Evolutionary conservation across 1,140 invertebrate genomes (phyloP), one percentile per base, ranked within the genome.

Genomic region (Archivesica marissinica): DNA sequence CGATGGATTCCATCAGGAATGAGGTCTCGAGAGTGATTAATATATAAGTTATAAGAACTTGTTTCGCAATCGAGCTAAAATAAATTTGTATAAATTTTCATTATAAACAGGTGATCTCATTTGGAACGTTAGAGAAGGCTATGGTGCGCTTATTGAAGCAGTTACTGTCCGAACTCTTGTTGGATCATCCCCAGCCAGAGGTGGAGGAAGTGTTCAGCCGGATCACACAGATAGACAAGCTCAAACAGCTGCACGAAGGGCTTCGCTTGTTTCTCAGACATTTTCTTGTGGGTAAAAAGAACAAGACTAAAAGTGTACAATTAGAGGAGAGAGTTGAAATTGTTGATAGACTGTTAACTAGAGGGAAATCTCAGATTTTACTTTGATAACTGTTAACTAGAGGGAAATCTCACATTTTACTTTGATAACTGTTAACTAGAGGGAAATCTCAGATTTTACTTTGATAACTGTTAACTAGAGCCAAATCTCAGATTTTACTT

Each of bases 101-200:
- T n/a, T n/a, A n/a, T n/a, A n/a, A n/a, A n/a, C 92, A 97, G 96
- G 95, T 97, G 33, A 95, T 98, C n/a, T 94, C 97, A 89, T 97
- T 98, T 93, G 95, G 96, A 0, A 96, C 97, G 90, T 94, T 98
- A 87, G 96, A 97, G 87, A 96, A 96, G 91, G 90, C 93, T 0
- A 95, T 95, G 25, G 95, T 97, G 15, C 93, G 95, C 44, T 96
- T 98, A 86, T 94, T 97, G 88, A 95, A 96, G 56, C 95, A 96
- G 88, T 95, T 97, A 44, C 93, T 98, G 33, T 90, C 97, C 0
- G 95, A 95, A 3, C 95, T 98, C 72, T 94, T 98, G 30, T 93
- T 97, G 50, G 94, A 96, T 54, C 94, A 96, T 25, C 92, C 94
- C 87, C 90, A 95, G 30, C 95, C 96, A 86, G 92, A 94, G 0